Evolutionary conservation across 2,797 vertebrate species (phyloP).

Genomic region (Rhynchonycteris naso): DNA sequence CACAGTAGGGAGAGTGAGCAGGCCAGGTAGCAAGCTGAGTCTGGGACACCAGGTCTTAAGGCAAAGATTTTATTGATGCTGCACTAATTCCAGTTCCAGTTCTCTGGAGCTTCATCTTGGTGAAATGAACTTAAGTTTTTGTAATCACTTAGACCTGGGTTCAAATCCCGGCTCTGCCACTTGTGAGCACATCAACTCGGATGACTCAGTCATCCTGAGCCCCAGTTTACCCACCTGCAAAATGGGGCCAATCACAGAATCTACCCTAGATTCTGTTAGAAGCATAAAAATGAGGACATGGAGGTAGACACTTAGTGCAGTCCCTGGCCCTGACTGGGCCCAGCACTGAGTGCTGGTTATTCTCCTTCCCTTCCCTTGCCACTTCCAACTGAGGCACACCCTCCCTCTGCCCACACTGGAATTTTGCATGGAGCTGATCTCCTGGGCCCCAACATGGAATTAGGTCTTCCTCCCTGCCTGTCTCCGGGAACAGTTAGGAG

Average conservation of each 20-base stretch:
- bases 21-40: not conserved
- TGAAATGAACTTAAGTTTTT: not conserved
- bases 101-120: not conserved
- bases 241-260: not conserved
- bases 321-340: no score
- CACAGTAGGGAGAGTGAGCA: not conserved
- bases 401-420: not conserved
- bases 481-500: not conserved
- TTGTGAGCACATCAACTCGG: not conserved
- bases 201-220: not conserved
- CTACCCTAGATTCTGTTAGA: not conserved
- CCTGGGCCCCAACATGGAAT: not conserved
- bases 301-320: not conserved
- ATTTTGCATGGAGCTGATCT: not conserved
- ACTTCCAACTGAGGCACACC: not conserved
- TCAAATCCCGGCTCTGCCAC: not conserved
- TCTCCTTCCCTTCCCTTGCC: not conserved
- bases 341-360: fast-evolving
- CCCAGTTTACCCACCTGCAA: not conserved
- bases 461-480: not conserved
- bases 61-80: not conserved
- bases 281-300: not conserved
- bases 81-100: not conserved
- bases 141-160: not conserved
- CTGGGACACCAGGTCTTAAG: no score